Conservation (phyloP, 2,113 vertebrate genomes). For the Myotis lucifugus region DNA sequence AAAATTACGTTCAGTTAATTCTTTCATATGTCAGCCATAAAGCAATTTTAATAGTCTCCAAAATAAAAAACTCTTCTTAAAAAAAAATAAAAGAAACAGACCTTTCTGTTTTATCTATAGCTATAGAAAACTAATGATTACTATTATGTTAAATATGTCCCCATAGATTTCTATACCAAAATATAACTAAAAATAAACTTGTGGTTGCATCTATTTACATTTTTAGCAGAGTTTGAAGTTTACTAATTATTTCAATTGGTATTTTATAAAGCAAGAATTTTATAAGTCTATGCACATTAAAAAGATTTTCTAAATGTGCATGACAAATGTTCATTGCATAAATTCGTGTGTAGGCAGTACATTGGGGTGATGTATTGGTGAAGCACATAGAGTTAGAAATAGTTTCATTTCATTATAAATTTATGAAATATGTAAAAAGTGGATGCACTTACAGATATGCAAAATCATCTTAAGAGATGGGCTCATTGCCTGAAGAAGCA, state of each 20-base stretch:
- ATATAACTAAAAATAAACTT: slow-evolving; percentile 3
- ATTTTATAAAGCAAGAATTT: slow-evolving; percentile 15
- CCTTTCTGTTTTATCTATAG: neutral
- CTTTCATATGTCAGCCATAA: neutral
- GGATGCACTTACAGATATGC: neutral
- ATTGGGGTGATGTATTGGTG: neutral
- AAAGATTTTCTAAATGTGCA: slow-evolving; percentile 17
- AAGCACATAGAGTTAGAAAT: slow-evolving; percentile 1
- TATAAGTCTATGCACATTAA: slow-evolving; percentile 18
- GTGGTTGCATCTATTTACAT: neutral
- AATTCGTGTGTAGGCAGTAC: neutral
- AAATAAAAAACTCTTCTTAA: slow-evolving; percentile 4
- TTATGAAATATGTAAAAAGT: slow-evolving; percentile 3
- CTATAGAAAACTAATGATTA: neutral
- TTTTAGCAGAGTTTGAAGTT: neutral
- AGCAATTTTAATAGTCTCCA: slow-evolving; percentile 33
- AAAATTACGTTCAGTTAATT: slow-evolving; percentile 9
- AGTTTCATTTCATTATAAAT: slow-evolving; percentile 15
- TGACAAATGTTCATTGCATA: neutral
- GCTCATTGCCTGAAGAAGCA: neutral
- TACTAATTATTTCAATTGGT: slow-evolving; percentile 6
- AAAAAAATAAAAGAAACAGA: neutral
- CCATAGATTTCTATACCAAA: neutral
- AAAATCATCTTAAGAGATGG: slow-evolving; percentile 10
- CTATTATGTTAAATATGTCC: neutral